Evolutionary conservation across 2,113 vertebrate species (phyloP), one percentile per base, ranked within the genome.

Genomic region (Dromiciops gliroides): DNA sequence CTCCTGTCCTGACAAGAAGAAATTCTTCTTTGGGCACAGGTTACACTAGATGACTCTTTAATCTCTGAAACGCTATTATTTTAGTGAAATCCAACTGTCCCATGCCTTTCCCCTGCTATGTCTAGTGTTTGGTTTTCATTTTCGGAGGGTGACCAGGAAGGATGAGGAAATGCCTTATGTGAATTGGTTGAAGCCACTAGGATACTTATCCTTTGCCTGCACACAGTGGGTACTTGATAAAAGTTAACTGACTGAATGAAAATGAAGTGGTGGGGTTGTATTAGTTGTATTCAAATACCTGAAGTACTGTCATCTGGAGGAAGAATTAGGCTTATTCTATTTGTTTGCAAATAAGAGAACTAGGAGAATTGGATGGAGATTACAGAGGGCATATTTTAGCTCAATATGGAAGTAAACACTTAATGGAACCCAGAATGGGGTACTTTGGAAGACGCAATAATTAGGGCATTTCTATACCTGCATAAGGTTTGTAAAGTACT

Each of bases 301-400:
- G 7, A 83, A 44, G n/a, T 16, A 22, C n/a, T 2, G 7, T 22
- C 1, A 5, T 83, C 6, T 0, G 6, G 14, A 23, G 19, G 19
- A 44, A 5, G 37, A 37, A 75, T 75, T 37, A 75, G 19, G n/a
- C 67, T 83, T 16, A 37, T 16, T n/a, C 31, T 67, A 2, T 67
- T 37, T n/a, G 67, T 2, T 19, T 23, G 1, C 23, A 83, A 83
- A 83, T 37, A 83, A 44, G 19, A 83, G 7, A 83, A 83, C 16
- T 19, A n/a, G n/a, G n/a, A 44, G 19, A 83, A 83, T 2, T 83
- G 67, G 19, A 83, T 44, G 67, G 16, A 44, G 44, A 44, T 83
- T n/a, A 44, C 12, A 83, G n/a, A 83, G 37, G 1, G 23, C n/a
- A 44, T 16, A 37, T 83, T 75, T 75, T 75, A 44, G 37, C 16